A percentile compares a stretch with the other conserved stretches of the same genome.
phyloP scores from a whole-genome alignment of 2,113 vertebrate genomes.

The Sapajus apella region DNA sequence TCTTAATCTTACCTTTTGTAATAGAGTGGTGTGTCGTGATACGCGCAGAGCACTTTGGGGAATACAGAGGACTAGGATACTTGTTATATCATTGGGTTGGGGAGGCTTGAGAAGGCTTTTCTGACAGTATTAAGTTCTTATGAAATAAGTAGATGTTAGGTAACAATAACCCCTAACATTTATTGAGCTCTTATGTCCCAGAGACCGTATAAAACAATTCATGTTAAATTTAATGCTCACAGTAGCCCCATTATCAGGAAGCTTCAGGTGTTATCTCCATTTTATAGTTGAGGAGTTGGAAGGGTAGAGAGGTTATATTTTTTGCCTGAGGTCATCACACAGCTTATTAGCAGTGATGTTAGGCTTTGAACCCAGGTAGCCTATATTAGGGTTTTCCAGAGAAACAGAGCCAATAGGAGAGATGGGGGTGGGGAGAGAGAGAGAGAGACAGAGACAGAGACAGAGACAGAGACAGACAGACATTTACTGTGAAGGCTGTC shows the following conservation, averaged over 20 bases:
- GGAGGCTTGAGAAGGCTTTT: background rate
- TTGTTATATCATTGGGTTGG: background rate
- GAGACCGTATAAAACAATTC: background rate
- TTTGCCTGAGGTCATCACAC: background rate
- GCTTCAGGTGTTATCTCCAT: background rate
- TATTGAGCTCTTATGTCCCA: background rate
- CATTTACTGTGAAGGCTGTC: background rate
- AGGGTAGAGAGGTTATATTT: background rate
- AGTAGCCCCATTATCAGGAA: constrained; percentile 7
- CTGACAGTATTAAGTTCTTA: background rate
- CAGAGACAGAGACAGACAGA: too few species aligned
- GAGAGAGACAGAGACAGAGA: too few species aligned
- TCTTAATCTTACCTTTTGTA: constrained; percentile 24
- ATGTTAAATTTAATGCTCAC: background rate
- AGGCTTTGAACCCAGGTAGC: background rate
- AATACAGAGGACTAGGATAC: background rate
- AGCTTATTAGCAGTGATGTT: background rate
- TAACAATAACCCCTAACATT: constrained; percentile 32
- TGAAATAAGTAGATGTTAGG: constrained; percentile 10
- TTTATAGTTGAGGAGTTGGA: background rate
- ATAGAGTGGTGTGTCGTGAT: background rate
- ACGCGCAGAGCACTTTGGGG: background rate
- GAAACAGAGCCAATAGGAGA: background rate
- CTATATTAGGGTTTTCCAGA: background rate
- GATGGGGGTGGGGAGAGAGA: background rate